These are phyloP conservation scores for Megalonaias nervosa DNA, from an alignment of 1,140 invertebrate genomes.

Conservation along the genomic window DNA sequence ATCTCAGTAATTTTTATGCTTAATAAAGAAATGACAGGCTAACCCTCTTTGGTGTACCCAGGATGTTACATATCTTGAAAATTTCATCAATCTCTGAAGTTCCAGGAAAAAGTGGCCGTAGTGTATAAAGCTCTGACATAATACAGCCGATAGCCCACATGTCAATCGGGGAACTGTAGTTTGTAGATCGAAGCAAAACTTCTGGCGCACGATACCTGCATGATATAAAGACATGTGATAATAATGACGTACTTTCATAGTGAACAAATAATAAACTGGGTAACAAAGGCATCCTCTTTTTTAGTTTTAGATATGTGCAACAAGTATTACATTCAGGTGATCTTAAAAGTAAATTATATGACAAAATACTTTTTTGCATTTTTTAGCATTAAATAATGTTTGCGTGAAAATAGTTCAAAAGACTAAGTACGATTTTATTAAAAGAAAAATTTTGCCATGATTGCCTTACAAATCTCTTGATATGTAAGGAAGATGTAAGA, in stretches of 20 bases:
- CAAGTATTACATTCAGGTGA: no score
- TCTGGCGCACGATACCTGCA: slow-evolving; percentile 91
- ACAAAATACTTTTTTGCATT: no score
- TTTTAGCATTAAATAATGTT: no score
- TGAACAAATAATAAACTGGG: neutral
- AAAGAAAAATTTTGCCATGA: no score
- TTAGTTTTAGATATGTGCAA: no score
- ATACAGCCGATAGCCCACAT: slow-evolving; percentile 97
- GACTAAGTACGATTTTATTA: no score
- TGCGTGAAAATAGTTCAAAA: no score
- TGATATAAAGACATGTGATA: neutral
- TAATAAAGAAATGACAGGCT: slow-evolving; percentile 8
- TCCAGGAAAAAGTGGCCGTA: slow-evolving; percentile 95
- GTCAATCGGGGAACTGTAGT: slow-evolving; percentile 97
- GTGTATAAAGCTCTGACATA: slow-evolving; percentile 98
- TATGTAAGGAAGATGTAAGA: no score
- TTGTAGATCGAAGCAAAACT: slow-evolving; percentile 94
- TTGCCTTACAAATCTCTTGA: no score
- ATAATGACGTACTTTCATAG: neutral
- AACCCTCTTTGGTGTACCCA: slow-evolving; percentile 95
- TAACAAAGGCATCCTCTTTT: no score
- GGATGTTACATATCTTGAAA: slow-evolving; percentile 92
- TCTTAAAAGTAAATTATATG: no score
- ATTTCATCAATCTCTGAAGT: slow-evolving; percentile 98
- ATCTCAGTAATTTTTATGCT: neutral